A percentile compares a stretch with the other conserved stretches of the same genome.
These are phyloP conservation scores for Sipunculus nudus DNA, from an alignment of 2,888 invertebrate species.

Conservation along the genomic window DNA sequence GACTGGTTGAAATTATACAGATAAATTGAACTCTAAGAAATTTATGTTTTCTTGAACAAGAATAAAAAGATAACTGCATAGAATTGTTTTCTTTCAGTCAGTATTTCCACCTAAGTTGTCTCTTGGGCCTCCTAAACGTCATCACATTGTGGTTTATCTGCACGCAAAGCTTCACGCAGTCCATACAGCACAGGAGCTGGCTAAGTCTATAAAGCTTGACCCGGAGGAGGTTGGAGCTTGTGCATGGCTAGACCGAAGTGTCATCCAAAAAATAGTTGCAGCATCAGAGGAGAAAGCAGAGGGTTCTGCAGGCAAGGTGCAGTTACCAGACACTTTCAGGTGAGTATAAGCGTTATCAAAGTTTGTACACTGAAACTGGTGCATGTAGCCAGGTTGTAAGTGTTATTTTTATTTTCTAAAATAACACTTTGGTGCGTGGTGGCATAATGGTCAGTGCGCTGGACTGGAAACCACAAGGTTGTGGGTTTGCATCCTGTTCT, in stretches of 20 bases:
- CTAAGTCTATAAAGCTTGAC: slow-evolving; percentile 51
- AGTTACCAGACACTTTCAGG: too few relatives aligned
- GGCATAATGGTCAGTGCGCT: too few relatives aligned
- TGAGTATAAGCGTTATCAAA: too few relatives aligned
- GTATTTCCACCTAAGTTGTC: slow-evolving; percentile 65
- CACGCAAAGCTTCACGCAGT: slow-evolving; percentile 50
- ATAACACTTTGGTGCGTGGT: too few relatives aligned
- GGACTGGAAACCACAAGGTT: too few relatives aligned
- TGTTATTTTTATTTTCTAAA: too few relatives aligned
- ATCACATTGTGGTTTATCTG: slow-evolving; percentile 67
- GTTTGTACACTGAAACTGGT: too few relatives aligned
- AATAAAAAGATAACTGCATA: not conserved
- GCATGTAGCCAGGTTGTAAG: too few relatives aligned
- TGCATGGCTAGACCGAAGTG: slow-evolving; percentile 57
- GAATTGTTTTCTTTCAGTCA: slow-evolving; percentile 58
- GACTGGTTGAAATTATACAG: too few relatives aligned
- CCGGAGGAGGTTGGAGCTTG: slow-evolving; percentile 63
- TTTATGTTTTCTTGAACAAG: not conserved
- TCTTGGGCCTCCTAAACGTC: slow-evolving; percentile 64
- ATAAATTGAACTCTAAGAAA: not conserved
- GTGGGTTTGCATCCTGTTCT: too few relatives aligned
- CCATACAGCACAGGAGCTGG: slow-evolving; percentile 43
- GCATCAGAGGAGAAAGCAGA: slow-evolving; percentile 43
- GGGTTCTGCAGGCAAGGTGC: not conserved
- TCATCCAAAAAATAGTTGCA: slow-evolving; percentile 48